Evolutionary conservation across 2,797 vertebrate species (phyloP), one percentile per base, ranked within the genome.

Genomic region (Basileuterus tristriatus): DNA sequence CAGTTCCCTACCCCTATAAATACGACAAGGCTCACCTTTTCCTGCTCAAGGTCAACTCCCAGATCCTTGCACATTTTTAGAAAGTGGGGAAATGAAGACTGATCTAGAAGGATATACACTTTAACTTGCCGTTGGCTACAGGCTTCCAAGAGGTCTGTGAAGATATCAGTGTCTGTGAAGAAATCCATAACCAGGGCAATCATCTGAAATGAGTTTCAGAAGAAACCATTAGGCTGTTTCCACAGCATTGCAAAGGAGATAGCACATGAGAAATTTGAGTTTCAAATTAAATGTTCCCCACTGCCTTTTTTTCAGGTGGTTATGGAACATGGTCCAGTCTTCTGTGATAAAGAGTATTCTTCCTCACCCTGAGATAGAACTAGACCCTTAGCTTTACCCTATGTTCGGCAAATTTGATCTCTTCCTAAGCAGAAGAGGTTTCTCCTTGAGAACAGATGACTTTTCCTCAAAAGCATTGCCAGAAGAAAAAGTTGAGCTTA

Each of bases 121-220:
- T 98, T 98, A 80, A 99, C 98, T 49, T 94, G 97, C 46, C 98
- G 97, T 64, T 87, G 96, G 24, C 91, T 96, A 93, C 98, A 98
- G 1, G 98, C 98, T 95, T 99, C 98, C 95, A 98, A 98, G 67
- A 99, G 97, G 96, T 99, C 99, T 92, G 96, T 98, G 95, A 99
- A 99, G 96, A 99, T 98, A 90, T 99, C 99, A 19, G 98, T 98
- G 86, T 99, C 99, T 65, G 99, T 99, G 94, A 99, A 98, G 90
- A 98, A 98, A 98, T 99, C 99, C 93, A 99, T 99, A 91, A 99
- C 98, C 97, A 99, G 96, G 89, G 98, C 99, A 87, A 99, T 98
- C 95, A 99, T 98, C 99, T 99, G 98, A 83, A 98, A 96, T 0
- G 88, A 94, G 43, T 76, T 76, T 83, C 77, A 79, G 47, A 56